These are phyloP conservation scores for Chlorocebus sabaeus DNA, from an alignment of 2,113 vertebrate species.

Conservation along the genomic window DNA sequence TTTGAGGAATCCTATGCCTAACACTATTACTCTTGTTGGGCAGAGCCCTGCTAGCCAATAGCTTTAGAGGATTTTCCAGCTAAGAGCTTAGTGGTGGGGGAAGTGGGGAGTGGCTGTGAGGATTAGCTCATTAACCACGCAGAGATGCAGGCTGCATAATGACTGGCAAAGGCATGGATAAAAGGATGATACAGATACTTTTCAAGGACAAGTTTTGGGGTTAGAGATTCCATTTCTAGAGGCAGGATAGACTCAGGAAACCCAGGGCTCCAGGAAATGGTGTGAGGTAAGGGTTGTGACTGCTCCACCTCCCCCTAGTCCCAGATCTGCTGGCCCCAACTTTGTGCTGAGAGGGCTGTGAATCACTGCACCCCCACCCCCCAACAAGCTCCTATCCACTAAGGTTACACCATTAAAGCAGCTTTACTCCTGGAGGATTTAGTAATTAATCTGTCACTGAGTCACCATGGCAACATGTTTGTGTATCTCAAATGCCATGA, in stretches of 20 bases:
- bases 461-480: slow-evolving; percentile 60
- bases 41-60: neutral
- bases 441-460: slow-evolving; percentile 36
- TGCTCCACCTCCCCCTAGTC: neutral
- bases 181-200: neutral
- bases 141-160: neutral
- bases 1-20: neutral
- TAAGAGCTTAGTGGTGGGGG: neutral
- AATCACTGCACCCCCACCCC: neutral
- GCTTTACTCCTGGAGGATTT: slow-evolving; percentile 49
- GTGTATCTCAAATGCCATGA: slow-evolving; percentile 10
- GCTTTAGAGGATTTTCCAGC: neutral
- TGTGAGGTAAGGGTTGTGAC: neutral
- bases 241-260: neutral
- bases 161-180: neutral
- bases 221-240: neutral
- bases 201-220: neutral
- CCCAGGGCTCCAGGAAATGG: neutral
- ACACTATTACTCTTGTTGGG: neutral
- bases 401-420: slow-evolving; percentile 34
- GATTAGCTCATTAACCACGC: neutral
- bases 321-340: neutral
- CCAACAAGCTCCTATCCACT: neutral
- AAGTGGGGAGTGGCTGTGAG: neutral
- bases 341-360: neutral